Base-by-base conservation (phyloP, 30 jellyfish, hydroid and myxozoan species). In the Turritopsis rubra region DNA sequence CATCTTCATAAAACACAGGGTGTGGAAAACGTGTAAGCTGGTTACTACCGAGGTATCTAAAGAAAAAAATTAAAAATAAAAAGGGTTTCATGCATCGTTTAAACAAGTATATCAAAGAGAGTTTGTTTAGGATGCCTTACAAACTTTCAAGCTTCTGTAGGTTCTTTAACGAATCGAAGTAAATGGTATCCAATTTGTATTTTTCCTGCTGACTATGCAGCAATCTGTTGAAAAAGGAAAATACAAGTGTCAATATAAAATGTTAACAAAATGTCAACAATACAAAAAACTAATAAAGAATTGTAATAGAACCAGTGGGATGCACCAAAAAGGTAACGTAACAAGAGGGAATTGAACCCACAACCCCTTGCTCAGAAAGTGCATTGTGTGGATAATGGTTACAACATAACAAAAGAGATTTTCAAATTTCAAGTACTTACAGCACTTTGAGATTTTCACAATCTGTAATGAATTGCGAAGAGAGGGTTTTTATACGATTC, bases 11-110 rank as follows among this genome's bases (percentile, higher is more conserved):
- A 9, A 91, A 78, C 65, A 85, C 79, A 18, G 97, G 96, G 72
- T 87, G 95, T 20, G 97, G 97, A 70, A 91, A 78, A 29, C 28
- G 71, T 18, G 87, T 54, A 54, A 91, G 81, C 27, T 24, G 25
- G 81, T 91, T 91, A 84, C 68, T 91, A 68, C 97, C 80, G 3
- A 91, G 84, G 94, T 89, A 91, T 21, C 97, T 91, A 41, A 66
- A 78, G 72, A 52, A 65, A 17, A 54, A 87, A 75, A 18, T 8
- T n/a, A n/a, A 52, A 16, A 20, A 74, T n/a, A n/a, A n/a, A n/a
- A n/a, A n/a, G n/a, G n/a, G n/a, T n/a, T n/a, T 13, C 27, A 13
- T 1, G 24, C 13, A 7, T n/a, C 30, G 17, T 60, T 29, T 5
- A 21, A 13, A 77, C 66, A 77, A 30, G 1, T 19, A n/a, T n/a